Evolutionary conservation across 2,113 vertebrate genomes (phyloP).

Genomic region (Boulengerochromis microlepis): DNA sequence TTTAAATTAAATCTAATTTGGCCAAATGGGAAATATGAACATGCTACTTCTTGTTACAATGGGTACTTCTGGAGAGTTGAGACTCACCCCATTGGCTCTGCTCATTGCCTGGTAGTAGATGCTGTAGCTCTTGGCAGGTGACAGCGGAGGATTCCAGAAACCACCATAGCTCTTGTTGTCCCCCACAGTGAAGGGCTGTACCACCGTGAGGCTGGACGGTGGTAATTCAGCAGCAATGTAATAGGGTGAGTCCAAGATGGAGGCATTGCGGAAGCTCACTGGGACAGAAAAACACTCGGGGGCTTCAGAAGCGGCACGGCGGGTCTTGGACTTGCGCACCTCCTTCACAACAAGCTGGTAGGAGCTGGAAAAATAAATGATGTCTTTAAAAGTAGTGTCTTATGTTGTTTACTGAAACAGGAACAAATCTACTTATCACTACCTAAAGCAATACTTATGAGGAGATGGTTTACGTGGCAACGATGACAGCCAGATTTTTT

Average conservation of each 20-base stretch:
- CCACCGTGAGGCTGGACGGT: conserved; percentile 81
- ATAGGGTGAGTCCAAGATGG: conserved; percentile 81
- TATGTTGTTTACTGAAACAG: neutral
- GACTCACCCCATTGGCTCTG: conserved; percentile 91
- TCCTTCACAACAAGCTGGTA: conserved; percentile 97
- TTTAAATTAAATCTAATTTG: neutral
- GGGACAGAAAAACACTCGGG: conserved; percentile 86
- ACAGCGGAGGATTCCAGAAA: conserved; percentile 94
- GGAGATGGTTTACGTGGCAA: neutral
- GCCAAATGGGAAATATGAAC: neutral
- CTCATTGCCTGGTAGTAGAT: conserved; percentile 97
- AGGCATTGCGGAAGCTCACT: conserved; percentile 88
- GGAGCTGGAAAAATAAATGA: conserved; percentile 65
- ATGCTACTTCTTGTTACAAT: neutral
- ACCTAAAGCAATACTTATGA: neutral
- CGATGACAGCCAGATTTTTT: neutral
- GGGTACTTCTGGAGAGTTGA: neutral
- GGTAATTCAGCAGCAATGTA: conserved; percentile 93
- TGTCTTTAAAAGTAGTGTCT: neutral
- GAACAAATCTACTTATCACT: neutral
- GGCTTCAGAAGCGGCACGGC: conserved; percentile 84
- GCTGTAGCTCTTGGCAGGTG: conserved; percentile 95
- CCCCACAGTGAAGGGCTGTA: conserved; percentile 90
- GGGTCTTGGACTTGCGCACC: conserved; percentile 83
- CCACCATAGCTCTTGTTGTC: conserved; percentile 98